Percentiles rank a stretch among this genome's conserved stretches.
Conservation (phyloP, 1,140 invertebrate species). For the Calephelis virginiensis region DNA sequence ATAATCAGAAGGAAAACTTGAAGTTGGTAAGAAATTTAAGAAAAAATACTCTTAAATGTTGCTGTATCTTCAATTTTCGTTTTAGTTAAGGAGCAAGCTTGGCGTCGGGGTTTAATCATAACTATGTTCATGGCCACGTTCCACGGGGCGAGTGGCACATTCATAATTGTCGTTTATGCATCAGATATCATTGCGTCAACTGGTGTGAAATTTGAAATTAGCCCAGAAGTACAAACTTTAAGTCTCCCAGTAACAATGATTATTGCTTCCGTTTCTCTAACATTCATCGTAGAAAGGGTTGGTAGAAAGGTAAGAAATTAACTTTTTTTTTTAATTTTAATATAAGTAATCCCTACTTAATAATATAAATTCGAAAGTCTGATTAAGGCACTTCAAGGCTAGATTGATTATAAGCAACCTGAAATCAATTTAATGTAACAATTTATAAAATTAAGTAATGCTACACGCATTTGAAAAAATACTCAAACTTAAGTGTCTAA, state of each 20-base stretch:
- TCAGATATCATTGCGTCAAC: slow-evolving; percentile 41
- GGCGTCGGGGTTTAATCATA: slow-evolving; percentile 38
- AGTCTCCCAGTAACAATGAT: slow-evolving; percentile 52
- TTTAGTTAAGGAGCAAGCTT: slow-evolving; percentile 36
- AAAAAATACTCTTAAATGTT: too few species aligned
- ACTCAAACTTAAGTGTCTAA: too few species aligned
- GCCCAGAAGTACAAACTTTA: slow-evolving; percentile 48
- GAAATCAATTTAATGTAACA: too few species aligned
- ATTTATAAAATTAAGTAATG: too few species aligned
- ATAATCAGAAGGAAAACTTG: too few species aligned
- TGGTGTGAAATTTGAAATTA: slow-evolving; percentile 39
- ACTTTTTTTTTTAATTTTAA: slow-evolving; percentile 45
- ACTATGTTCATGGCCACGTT: slow-evolving; percentile 34
- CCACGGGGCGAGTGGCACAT: slow-evolving; percentile 31
- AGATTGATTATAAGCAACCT: too few species aligned
- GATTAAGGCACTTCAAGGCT: too few species aligned
- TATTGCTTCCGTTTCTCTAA: slow-evolving; percentile 38
- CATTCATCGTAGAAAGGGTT: slow-evolving; percentile 41
- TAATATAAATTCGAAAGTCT: too few species aligned
- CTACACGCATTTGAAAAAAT: too few species aligned
- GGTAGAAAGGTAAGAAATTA: slow-evolving; percentile 47
- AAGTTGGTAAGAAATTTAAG: too few species aligned
- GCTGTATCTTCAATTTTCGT: not conserved
- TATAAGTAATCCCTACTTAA: too few species aligned
- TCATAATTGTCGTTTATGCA: slow-evolving; percentile 36